Percentiles rank a stretch among this genome's conserved stretches.
Evolutionary conservation across 2,888 invertebrate genomes (phyloP).

Genomic region (Euclidia mi): DNA sequence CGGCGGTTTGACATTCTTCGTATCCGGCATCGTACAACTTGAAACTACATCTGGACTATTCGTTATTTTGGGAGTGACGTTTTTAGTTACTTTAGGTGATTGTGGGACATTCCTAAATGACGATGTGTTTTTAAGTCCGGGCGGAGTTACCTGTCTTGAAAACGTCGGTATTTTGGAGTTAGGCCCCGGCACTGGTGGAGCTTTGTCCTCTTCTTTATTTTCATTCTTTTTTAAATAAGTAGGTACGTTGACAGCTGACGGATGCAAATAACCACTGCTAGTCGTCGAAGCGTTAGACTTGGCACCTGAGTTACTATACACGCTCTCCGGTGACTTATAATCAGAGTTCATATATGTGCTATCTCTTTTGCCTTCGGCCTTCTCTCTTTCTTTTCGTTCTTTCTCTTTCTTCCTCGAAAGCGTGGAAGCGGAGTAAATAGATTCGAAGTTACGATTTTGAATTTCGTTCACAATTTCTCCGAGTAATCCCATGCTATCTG

Average conservation of each 20-base stretch:
- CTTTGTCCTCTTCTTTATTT: slow-evolving; percentile 72
- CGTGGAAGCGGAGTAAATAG: slow-evolving; percentile 95
- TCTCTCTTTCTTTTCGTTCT: slow-evolving; percentile 59
- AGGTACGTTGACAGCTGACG: slow-evolving; percentile 93
- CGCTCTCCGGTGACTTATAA: slow-evolving; percentile 90
- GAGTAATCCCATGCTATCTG: slow-evolving; percentile 93
- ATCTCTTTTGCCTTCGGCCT: slow-evolving; percentile 71
- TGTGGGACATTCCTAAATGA: slow-evolving; percentile 81
- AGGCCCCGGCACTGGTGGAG: slow-evolving; percentile 79
- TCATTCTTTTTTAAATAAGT: slow-evolving; percentile 73
- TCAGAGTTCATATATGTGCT: slow-evolving; percentile 91
- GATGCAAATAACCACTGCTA: slow-evolving; percentile 93
- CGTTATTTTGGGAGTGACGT: slow-evolving; percentile 71
- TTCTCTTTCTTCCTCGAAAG: slow-evolving; percentile 91
- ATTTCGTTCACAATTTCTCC: slow-evolving; percentile 97
- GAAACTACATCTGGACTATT: slow-evolving; percentile 94
- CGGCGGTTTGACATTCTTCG: slow-evolving; percentile 89
- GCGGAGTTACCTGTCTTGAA: slow-evolving; percentile 85
- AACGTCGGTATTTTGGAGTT: slow-evolving; percentile 87
- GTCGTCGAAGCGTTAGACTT: slow-evolving; percentile 91
- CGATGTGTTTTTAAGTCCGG: slow-evolving; percentile 82
- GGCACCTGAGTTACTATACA: slow-evolving; percentile 91
- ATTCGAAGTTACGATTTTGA: slow-evolving; percentile 95
- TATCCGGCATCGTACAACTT: slow-evolving; percentile 91
- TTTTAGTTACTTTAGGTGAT: slow-evolving; percentile 80